Evolutionary conservation across 2,113 vertebrate species (phyloP), one percentile per base, ranked within the genome.

Genomic region (Zeus faber): DNA sequence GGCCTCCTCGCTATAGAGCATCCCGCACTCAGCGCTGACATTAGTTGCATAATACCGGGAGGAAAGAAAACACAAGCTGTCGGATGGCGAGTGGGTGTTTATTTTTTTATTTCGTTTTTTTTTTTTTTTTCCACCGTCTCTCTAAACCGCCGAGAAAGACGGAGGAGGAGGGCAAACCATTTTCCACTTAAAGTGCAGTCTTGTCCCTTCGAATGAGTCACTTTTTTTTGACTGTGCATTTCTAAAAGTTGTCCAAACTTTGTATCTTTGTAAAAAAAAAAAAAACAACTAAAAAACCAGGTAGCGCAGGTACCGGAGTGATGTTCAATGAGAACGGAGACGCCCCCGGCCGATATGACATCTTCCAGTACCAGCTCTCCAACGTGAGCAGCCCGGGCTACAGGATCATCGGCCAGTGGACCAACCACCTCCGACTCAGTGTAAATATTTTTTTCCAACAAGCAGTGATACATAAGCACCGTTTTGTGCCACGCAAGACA

Each of bases 311-410:
- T 33, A 89, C 88, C 16, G 82, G 83, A 0, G 93, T 96, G 59
- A 93, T 91, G 88, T 95, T 96, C 84, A 96, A 95, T 0, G 92
- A 94, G 70, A 93, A 95, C 0, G 93, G 93, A 23, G 93, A 95
- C 0, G 93, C 93, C 0, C 94, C 94, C 0, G 94, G 94, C 6
- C 91, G 94, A 0, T 96, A 95, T 0, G 93, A 96, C 78, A 96
- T 96, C 80, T 96, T 95, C 87, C 94, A 96, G 84, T 96, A 93
- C 74, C 93, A 96, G 67, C 74, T 89, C 17, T 83, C 89, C 37
- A 95, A 95, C 1, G 83, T 87, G 67, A 91, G 74, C 2, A 85
- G 69, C 61, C 76, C 91, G 0, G 89, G 91, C 13, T 94, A 94
- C 81, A 89, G 64, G 54, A 50, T 69, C 0, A 93, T 94, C 3